These are phyloP conservation scores for Caenorhabditis macrosperma DNA, from an alignment of 2,888 invertebrate species.

Conservation along the genomic window DNA sequence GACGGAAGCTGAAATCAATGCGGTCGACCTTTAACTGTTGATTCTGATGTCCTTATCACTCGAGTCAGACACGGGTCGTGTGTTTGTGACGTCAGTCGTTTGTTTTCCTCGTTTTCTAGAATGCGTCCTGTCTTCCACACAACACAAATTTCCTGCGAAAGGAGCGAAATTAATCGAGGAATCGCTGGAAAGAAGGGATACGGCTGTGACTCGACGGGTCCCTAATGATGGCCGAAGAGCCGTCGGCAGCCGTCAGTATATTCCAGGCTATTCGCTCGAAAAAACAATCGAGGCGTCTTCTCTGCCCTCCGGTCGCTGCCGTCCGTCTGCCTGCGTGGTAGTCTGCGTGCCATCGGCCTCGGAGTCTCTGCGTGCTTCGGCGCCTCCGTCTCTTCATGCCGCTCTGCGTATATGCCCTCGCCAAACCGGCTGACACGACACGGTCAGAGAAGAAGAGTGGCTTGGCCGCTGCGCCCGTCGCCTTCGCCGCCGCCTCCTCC, in stretches of 20 bases:
- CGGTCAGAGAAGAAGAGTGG: constrained; percentile 55
- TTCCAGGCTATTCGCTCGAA: constrained; percentile 54
- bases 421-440: constrained; percentile 58
- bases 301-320: constrained; percentile 29
- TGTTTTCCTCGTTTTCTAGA: not conserved
- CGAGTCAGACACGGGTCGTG: not conserved
- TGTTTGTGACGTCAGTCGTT: not conserved
- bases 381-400: constrained; percentile 37
- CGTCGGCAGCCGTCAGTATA: constrained; percentile 44
- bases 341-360: constrained; percentile 36
- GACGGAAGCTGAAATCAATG: too few relatives aligned
- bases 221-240: constrained; percentile 53
- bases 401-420: constrained; percentile 42
- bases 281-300: constrained; percentile 54
- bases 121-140: constrained; percentile 2
- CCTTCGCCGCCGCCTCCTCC: constrained; percentile 28
- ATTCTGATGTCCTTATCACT: not conserved
- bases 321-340: constrained; percentile 16
- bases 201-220: constrained; percentile 32
- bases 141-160: not conserved
- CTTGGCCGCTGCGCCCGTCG: constrained; percentile 47
- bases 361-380: constrained; percentile 5
- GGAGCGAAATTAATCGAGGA: constrained; percentile 23
- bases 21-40: not conserved
- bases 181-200: constrained; percentile 38